These are phyloP conservation scores for Aplodontia rufa DNA, from an alignment of 2,113 vertebrate genomes.

Conservation along the genomic window DNA sequence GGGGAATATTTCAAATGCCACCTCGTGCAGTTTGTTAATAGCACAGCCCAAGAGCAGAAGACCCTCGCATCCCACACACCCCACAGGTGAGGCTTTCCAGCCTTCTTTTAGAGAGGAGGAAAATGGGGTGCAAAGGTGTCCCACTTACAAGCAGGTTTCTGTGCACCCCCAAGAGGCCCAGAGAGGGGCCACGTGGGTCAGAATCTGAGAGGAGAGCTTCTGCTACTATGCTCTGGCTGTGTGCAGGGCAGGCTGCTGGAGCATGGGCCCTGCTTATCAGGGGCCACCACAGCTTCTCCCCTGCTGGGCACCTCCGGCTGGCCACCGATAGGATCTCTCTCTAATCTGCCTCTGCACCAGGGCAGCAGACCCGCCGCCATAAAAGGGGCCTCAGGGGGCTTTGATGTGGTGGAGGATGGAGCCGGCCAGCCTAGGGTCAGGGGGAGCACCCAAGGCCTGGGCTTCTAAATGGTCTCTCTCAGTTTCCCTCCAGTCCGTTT, in stretches of 20 bases:
- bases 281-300: background rate
- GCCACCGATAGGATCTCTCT: slow-evolving; percentile 9
- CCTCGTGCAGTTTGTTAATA: background rate
- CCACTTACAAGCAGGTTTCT: background rate
- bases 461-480: background rate
- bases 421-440: background rate
- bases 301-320: background rate
- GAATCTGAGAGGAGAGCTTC: too few species aligned
- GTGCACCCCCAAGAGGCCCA: background rate
- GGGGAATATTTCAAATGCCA: background rate
- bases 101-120: background rate
- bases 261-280: background rate
- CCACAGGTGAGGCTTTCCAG: background rate
- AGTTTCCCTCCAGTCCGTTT: background rate
- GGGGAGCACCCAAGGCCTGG: background rate
- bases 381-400: slow-evolving; percentile 13
- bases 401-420: slow-evolving; percentile 63
- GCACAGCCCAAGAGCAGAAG: background rate
- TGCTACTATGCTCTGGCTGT: background rate
- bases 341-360: slow-evolving; percentile 22
- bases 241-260: background rate
- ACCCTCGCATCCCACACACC: accelerated
- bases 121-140: background rate
- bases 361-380: background rate
- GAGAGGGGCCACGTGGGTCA: background rate